Conservation (phyloP, 2,113 vertebrate species). For the Oryzias melastigma region DNA sequence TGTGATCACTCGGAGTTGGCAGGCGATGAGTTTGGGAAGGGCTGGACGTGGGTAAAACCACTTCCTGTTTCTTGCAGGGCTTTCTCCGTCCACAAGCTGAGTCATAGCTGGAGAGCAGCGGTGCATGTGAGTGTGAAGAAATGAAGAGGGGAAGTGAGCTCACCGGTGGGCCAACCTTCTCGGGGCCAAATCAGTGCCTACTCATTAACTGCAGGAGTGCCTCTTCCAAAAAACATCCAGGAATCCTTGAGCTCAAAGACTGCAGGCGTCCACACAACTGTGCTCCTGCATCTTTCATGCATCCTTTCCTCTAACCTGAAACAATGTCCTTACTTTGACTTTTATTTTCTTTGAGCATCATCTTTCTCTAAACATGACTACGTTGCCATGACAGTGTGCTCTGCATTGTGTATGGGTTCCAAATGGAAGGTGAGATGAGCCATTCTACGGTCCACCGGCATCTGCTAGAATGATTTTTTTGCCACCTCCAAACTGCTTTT, state of each 20-base stretch:
- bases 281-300: conserved; percentile 6
- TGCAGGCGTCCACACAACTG: conserved; percentile 10
- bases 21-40: conserved; percentile 64
- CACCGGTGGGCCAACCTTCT: conserved; percentile 63
- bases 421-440: conserved; percentile 72
- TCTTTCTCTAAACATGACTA: conserved; percentile 11
- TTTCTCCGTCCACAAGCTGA: conserved; percentile 50
- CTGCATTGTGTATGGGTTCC: conserved; percentile 59
- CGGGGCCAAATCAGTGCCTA: conserved; percentile 63
- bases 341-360: conserved; percentile 46
- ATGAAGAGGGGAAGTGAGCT: conserved; percentile 68
- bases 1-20: conserved; percentile 69
- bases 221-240: conserved; percentile 51
- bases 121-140: conserved; percentile 69
- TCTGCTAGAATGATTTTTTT: conserved; percentile 65
- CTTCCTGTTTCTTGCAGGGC: conserved; percentile 63
- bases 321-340: not conserved
- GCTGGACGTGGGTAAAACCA: conserved; percentile 64
- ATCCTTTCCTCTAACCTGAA: not conserved
- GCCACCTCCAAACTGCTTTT: conserved; percentile 69
- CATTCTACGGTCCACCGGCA: conserved; percentile 53
- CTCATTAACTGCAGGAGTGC: conserved; percentile 67
- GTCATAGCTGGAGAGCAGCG: conserved; percentile 65
- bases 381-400: conserved; percentile 59
- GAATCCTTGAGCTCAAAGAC: conserved; percentile 20